These are phyloP conservation scores for Syndactyla subalaris DNA, from an alignment of 2,797 vertebrate genomes.

Conservation along the genomic window DNA sequence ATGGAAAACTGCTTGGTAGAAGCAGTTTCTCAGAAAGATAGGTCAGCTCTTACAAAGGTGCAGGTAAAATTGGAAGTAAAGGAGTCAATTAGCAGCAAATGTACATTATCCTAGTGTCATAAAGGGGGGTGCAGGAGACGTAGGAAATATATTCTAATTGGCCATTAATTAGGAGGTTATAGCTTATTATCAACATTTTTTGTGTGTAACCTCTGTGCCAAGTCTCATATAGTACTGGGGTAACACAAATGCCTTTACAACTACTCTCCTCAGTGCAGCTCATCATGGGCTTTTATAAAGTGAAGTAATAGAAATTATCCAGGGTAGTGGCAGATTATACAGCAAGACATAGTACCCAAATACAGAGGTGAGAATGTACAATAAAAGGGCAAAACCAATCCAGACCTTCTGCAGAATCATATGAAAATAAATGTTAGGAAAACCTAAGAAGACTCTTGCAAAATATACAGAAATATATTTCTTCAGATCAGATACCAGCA, in stretches of 20 bases:
- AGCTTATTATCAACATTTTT: background rate
- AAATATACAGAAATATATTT: constrained; percentile 23
- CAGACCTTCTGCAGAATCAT: background rate
- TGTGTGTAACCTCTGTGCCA: background rate
- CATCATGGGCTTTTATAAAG: background rate
- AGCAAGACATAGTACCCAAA: background rate
- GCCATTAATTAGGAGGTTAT: background rate
- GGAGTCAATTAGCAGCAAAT: background rate
- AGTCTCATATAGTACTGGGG: background rate
- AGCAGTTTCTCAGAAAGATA: background rate
- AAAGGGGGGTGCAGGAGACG: background rate
- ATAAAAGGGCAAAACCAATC: background rate
- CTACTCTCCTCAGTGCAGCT: background rate
- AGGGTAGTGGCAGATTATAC: background rate
- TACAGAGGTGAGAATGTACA: background rate
- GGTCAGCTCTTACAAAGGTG: background rate
- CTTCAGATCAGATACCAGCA: background rate
- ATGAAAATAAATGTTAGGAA: background rate
- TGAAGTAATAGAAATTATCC: background rate
- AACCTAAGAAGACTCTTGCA: background rate
- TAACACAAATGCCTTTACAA: background rate
- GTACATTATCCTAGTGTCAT: background rate
- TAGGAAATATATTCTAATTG: background rate
- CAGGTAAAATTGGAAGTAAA: background rate
- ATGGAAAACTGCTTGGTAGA: background rate